A percentile compares a stretch with the other conserved stretches of the same genome.
These are phyloP conservation scores for Autographa gamma DNA, from an alignment of 2,888 invertebrate genomes.

Conservation along the genomic window DNA sequence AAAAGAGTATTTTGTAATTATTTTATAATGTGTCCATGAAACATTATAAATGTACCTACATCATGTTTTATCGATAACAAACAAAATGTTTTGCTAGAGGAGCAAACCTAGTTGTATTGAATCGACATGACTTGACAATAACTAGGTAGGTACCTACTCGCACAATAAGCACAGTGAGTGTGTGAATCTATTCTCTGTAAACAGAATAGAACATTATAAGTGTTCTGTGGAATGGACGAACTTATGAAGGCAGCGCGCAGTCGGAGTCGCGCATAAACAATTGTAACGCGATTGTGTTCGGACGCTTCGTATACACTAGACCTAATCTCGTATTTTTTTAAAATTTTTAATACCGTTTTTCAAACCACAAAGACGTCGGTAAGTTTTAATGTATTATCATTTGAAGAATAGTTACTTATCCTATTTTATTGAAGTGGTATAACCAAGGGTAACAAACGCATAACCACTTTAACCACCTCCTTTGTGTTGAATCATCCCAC, in stretches of 20 bases:
- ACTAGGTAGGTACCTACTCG: too few relatives aligned
- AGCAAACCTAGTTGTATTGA: background rate
- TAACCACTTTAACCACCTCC: conserved; percentile 30
- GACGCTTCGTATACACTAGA: conserved; percentile 10
- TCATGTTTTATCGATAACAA: background rate
- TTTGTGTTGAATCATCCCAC: conserved; percentile 61
- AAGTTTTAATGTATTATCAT: conserved; percentile 15
- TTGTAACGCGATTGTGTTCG: conserved; percentile 13
- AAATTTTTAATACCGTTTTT: background rate
- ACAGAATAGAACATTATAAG: too few relatives aligned
- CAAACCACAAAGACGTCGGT: conserved; percentile 18
- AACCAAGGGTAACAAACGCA: conserved; percentile 20
- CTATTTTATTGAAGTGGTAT: background rate
- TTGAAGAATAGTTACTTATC: too few relatives aligned
- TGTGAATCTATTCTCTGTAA: conserved; percentile 13
- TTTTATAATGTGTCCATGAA: too few relatives aligned
- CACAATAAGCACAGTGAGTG: conserved; percentile 24
- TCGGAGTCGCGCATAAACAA: conserved; percentile 30
- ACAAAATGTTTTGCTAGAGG: background rate
- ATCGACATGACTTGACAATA: background rate
- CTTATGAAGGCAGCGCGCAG: background rate
- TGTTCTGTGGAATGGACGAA: background rate
- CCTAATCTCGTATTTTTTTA: background rate
- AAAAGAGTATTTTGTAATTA: too few relatives aligned
- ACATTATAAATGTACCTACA: too few relatives aligned